Conservation (phyloP, 2,888 invertebrate genomes). For the Synanthedon tipuliformis region DNA sequence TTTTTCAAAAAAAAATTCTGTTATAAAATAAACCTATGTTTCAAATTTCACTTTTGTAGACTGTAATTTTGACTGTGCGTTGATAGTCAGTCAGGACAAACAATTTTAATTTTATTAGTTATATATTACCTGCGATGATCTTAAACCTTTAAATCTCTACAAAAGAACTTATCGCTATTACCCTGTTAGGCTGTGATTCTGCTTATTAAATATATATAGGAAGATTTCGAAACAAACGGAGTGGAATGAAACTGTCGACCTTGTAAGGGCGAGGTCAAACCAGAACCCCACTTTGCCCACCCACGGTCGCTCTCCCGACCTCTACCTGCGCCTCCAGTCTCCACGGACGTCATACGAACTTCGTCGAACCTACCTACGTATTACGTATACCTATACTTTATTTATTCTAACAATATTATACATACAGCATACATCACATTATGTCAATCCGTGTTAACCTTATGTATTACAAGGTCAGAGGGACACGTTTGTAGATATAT, state of each 20-base stretch:
- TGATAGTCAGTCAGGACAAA: too few species aligned
- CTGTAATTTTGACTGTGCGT: too few species aligned
- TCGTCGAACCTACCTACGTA: slow-evolving; percentile 5
- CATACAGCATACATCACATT: neutral
- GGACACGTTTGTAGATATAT: neutral
- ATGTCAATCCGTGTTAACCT: slow-evolving; percentile 13
- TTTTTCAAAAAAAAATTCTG: too few species aligned
- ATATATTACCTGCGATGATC: too few species aligned
- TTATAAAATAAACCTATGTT: too few species aligned
- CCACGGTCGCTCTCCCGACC: slow-evolving; percentile 13
- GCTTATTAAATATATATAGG: slow-evolving; percentile 27
- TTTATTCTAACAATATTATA: neutral
- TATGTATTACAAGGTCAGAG: slow-evolving; percentile 15
- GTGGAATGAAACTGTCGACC: slow-evolving; percentile 56
- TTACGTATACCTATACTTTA: slow-evolving; percentile 8
- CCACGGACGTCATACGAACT: slow-evolving; percentile 41
- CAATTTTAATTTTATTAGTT: too few species aligned
- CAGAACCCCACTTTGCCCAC: slow-evolving; percentile 20
- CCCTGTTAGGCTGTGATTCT: neutral
- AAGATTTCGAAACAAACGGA: slow-evolving; percentile 40
- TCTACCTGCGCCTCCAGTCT: slow-evolving; percentile 44
- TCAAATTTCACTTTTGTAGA: too few species aligned
- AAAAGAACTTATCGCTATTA: neutral
- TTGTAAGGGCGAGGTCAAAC: slow-evolving; percentile 58
- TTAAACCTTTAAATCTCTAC: too few species aligned